Base-by-base conservation (phyloP, 2,113 vertebrate genomes). In the Tyrannus savana region DNA sequence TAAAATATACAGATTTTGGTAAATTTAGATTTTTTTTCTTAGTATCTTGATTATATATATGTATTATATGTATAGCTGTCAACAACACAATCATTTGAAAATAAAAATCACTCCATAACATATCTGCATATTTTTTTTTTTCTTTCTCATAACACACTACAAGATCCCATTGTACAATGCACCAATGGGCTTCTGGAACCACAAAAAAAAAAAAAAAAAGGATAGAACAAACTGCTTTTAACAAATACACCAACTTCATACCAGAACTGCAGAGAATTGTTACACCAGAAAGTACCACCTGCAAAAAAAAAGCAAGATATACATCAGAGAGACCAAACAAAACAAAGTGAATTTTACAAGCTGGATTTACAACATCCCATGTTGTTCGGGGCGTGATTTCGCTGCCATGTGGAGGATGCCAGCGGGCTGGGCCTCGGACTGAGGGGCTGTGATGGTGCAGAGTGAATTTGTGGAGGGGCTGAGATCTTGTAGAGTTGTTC, bases 91-190 rank as follows among this genome's bases (percentile, higher is more conserved):
- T 97, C 89, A 97, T 98, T 95, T 98, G 82, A 98, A 99, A 98
- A 92, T 96, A 98, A 97, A 95, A 98, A 90, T 89, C 98, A 98
- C 95, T 97, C 91, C 95, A 97, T 98, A 98, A 98, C 87, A 97
- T 98, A 98, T 97, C 98, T 98, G 98, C 98, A 98, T 98, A 97
- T 97, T 98, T 98, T 98, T 41, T 41, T 37, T 98, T 98, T 98
- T 99, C 98, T 98, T 97, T 97, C 96, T 98, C 98, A 98, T 98
- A 97, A 99, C 98, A 98, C 98, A 98, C 98, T 97, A 99, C 98
- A 98, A 98, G 96, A 98, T 93, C 98, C 98, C 98, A 99, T 98
- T 98, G 98, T 97, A 99, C 97, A 98, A 96, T 99, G 98, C 98
- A 99, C 97, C 98, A 98, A 98, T 97, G 98, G 98, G 98, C 88